These are phyloP conservation scores for Entomobrya proxima DNA, from an alignment of 2,888 invertebrate genomes.

Conservation along the genomic window DNA sequence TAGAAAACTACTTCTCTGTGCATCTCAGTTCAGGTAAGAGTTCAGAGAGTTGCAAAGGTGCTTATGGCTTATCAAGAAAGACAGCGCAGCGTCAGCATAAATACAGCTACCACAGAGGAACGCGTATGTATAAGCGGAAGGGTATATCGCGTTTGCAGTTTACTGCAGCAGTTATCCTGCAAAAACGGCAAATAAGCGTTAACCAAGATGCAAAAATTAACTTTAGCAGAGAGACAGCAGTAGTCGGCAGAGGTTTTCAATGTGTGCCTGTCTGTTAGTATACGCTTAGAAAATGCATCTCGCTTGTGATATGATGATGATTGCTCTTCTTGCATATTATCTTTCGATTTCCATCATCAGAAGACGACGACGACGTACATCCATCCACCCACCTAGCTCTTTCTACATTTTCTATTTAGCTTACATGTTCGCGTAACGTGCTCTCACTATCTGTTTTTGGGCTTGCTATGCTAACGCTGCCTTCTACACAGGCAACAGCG, in stretches of 20 bases:
- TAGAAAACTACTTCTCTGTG: neutral
- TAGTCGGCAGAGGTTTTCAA: too few species aligned
- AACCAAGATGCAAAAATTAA: too few species aligned
- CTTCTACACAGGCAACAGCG: neutral
- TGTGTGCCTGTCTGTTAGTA: too few species aligned
- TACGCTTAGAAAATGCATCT: too few species aligned
- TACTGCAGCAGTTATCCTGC: neutral
- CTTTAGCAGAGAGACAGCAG: too few species aligned
- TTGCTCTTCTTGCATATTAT: too few species aligned
- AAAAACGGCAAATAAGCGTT: neutral
- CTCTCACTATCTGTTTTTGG: neutral
- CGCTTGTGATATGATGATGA: too few species aligned
- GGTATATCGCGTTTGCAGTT: neutral
- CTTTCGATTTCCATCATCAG: too few species aligned
- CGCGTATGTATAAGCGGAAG: too few species aligned
- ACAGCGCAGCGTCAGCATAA: neutral
- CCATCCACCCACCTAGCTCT: neutral
- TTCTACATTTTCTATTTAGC: neutral
- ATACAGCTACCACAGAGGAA: neutral
- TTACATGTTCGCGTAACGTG: neutral
- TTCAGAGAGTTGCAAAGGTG: neutral
- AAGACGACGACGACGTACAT: too few species aligned
- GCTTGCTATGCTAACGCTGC: neutral
- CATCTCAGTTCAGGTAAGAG: neutral
- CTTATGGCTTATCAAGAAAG: neutral